Percentiles rank a stretch among this genome's conserved stretches.
phyloP scores from a whole-genome alignment of 2,888 invertebrate species.

The Caenorhabditis sp. region DNA sequence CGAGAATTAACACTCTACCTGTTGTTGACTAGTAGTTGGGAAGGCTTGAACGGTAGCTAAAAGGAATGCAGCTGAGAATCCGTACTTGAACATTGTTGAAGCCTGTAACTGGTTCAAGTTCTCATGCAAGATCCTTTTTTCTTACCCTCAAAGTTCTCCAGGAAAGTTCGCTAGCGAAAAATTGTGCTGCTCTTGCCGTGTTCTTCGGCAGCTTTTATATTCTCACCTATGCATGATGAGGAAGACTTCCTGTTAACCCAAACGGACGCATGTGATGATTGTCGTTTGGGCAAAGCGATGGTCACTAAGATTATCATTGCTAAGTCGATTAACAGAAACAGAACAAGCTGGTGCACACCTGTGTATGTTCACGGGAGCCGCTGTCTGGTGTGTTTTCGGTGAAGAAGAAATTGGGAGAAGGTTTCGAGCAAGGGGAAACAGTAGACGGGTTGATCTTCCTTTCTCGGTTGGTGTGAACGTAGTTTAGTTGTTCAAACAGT shows the following conservation, averaged over 20 bases:
- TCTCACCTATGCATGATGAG: constrained; percentile 13
- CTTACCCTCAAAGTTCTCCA: constrained; percentile 14
- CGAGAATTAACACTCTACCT: constrained; percentile 4
- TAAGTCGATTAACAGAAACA: constrained; percentile 58
- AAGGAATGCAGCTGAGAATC: constrained; percentile 24
- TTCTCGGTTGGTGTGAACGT: constrained; percentile 1
- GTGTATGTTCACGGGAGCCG: constrained; percentile 10
- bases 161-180: neutral
- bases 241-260: constrained; percentile 52
- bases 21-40: constrained; percentile 39
- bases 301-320: constrained; percentile 38
- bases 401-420: neutral
- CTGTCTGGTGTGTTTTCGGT: constrained; percentile 29
- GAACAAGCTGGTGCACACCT: constrained; percentile 29
- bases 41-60: constrained; percentile 7
- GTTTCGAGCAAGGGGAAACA: neutral
- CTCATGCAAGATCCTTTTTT: neutral
- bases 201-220: constrained; percentile 31
- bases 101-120: neutral
- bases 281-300: constrained; percentile 50
- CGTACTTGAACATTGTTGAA: constrained; percentile 35
- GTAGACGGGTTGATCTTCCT: constrained; percentile 12
- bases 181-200: constrained; percentile 15
- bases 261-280: constrained; percentile 41
- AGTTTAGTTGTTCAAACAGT: constrained; percentile 17